Base-by-base conservation (phyloP, 2,888 invertebrate genomes). In the Ochlodes sylvanus region DNA sequence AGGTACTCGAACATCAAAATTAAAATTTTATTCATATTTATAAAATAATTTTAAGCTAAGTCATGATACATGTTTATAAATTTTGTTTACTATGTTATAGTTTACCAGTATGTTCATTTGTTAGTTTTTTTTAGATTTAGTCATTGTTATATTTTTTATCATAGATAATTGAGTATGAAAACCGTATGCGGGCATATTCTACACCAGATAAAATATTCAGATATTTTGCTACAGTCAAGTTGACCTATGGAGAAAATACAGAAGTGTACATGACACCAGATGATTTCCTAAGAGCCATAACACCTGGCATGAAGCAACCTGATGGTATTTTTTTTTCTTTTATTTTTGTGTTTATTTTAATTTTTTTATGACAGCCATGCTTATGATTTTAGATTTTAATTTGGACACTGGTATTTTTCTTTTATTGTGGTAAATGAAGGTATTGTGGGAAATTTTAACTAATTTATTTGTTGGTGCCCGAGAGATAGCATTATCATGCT, bases 141-240 rank as follows among this genome's bases (percentile, higher is more conserved):
- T 70, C 27, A 27, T 5, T 74, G 69, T 72, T 72, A 71, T 73
- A 72, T 70, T 61, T 71, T 78, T 83, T 78, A 83, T 81, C 72
- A 72, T 94, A 99, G 98, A 98, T 99, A 79, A 98, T 98, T 85
- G 98, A 99, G 87, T 99, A 99, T 94, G 99, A 99, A 93, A 99
- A 99, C 93, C 96, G 99, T 83, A 97, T 99, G 94, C 94, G 99
- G 78, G 94, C 97, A 75, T 99, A 96, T 94, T 99, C 99, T n/a
- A 98, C 99, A 47, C 99, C 99, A 61, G 99, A 99, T 92, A 99
- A 99, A 94, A 98, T 99, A 87, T 99, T 99, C 94, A 96, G 99
- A 75, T 99, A 99, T 93, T 99, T 99, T 95, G 99, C 99, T 55
- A 99, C 99, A 21, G 95, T 99, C 77, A 97, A 97, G 94, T 93